Conservation (phyloP, 2,113 vertebrate species). For the Etheostoma cragini region DNA sequence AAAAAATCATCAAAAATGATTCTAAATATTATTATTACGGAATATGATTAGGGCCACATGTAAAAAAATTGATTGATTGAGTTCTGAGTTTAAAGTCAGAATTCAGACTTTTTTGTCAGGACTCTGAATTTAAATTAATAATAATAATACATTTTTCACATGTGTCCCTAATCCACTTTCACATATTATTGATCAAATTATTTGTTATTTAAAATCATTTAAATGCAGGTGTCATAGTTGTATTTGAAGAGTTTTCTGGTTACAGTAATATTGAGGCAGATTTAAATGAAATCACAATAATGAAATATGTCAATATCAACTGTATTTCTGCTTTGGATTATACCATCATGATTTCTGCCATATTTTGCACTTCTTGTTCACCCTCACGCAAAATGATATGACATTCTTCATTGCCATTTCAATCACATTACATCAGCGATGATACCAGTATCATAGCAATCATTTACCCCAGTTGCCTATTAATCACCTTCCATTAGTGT, state of each 20-base stretch:
- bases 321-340: background rate
- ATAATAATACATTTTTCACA: too few relatives aligned
- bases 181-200: background rate
- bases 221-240: background rate
- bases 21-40: background rate
- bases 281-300: background rate
- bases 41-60: too few relatives aligned
- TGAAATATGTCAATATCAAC: background rate
- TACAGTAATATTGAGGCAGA: background rate
- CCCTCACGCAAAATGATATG: slow-evolving; percentile 6
- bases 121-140: too few relatives aligned
- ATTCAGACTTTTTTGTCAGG: too few relatives aligned
- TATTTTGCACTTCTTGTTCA: background rate
- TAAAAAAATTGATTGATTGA: too few relatives aligned
- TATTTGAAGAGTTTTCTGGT: background rate
- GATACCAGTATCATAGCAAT: slow-evolving; percentile 67
- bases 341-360: background rate
- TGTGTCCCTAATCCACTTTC: too few relatives aligned
- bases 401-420: slow-evolving; percentile 37
- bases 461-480: slow-evolving; percentile 73
- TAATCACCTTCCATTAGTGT: slow-evolving; percentile 78
- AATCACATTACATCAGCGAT: slow-evolving; percentile 61
- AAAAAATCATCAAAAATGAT: background rate
- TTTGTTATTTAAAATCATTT: background rate
- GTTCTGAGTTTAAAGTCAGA: too few relatives aligned